Percentiles rank a stretch among this genome's conserved stretches.
Conservation (phyloP, 1,140 invertebrate genomes). For the Solenopsis fugax region DNA sequence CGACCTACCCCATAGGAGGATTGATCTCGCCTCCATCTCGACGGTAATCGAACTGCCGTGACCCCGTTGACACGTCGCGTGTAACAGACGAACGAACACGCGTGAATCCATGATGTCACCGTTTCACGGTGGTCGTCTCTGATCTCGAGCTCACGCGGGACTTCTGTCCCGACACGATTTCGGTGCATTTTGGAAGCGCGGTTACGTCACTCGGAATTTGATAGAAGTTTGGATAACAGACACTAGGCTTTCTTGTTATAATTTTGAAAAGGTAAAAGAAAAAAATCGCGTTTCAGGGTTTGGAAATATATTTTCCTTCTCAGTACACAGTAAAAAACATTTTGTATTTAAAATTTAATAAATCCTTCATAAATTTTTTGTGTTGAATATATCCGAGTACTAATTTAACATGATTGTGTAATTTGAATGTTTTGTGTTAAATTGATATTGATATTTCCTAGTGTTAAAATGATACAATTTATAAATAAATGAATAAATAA, state of each 20-base stretch:
- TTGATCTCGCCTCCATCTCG: conserved; percentile 42
- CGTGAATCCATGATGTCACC: conserved; percentile 35
- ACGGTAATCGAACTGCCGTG: conserved; percentile 56
- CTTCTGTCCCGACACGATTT: background rate
- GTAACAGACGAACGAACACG: conserved; percentile 29
- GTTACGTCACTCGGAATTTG: background rate
- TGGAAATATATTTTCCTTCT: conserved; percentile 1
- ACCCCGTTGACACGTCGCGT: conserved; percentile 58
- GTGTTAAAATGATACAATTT: too few relatives aligned
- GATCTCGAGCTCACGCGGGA: background rate
- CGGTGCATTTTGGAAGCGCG: background rate
- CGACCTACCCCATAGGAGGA: background rate
- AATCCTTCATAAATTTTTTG: too few relatives aligned
- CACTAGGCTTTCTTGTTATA: background rate
- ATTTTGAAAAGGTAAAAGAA: background rate
- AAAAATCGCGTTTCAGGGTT: background rate
- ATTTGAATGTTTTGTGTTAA: too few relatives aligned
- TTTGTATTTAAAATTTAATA: too few relatives aligned
- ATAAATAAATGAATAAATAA: too few relatives aligned
- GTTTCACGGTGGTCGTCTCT: conserved; percentile 4
- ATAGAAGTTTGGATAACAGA: background rate
- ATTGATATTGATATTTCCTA: too few relatives aligned
- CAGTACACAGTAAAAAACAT: background rate
- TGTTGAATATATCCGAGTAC: too few relatives aligned
- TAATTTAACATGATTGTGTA: too few relatives aligned